Base-by-base conservation (phyloP, 1,140 invertebrate species). In the Ceratosolen solmsi region DNA sequence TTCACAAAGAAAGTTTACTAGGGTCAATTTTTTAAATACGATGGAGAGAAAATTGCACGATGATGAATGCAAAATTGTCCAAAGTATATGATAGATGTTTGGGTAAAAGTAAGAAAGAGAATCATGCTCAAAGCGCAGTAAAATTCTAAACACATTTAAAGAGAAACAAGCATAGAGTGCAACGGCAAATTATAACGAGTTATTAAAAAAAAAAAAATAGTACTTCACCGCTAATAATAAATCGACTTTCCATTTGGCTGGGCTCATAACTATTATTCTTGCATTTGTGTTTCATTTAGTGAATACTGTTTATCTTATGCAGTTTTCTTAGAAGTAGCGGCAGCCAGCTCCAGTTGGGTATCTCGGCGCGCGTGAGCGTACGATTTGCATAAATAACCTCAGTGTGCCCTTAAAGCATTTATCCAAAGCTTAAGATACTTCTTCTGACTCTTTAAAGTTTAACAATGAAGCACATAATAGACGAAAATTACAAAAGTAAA, bases 241-340 rank as follows among this genome's bases (percentile, higher is more conserved):
- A 87, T 86, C 83, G 84, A 86, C 84, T 82, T 72, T 71, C 81
- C 84, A 86, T 86, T 87, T 84, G 86, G 86, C 85, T 86, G 83
- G 68, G 79, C 84, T 88, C 86, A 86, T 85, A 84, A 82, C 85
- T 85, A 85, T 86, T 86, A 88, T 88, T 86, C 82, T 82, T 80
- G 83, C 83, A 85, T 86, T 85, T 85, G 79, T 82, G 76, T 78
- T 81, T 80, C 82, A 84, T 78, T 80, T 82, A 84, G 81, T 76
- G 49, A 41, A 60, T 75, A 78, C 84, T 85, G 84, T 86, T 85
- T 87, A 85, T 86, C 84, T 86, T 75, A 30, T 2, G 79, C 41
- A 79, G 82, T 84, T 86, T 86, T 87, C 85, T 86, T 85, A 83
- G 82, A 33, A 30, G 41, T 38, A 33, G 22, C 30, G 20, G 13